These are phyloP conservation scores for Molanna angustata DNA, from an alignment of 2,888 invertebrate genomes.

Conservation along the genomic window DNA sequence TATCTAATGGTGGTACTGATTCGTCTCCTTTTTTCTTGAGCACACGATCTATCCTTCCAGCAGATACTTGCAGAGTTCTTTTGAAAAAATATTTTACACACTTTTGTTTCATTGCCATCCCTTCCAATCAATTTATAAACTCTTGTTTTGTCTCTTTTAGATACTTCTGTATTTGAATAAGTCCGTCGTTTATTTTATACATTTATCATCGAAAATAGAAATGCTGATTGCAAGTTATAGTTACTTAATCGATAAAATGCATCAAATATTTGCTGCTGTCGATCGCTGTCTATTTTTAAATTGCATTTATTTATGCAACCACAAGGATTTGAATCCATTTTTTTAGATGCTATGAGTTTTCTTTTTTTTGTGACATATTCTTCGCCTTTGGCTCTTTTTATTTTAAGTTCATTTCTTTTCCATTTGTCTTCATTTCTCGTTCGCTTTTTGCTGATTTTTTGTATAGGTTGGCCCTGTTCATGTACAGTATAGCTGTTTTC, in stretches of 20 bases:
- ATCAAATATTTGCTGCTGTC: neutral
- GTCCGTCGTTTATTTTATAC: too few relatives aligned
- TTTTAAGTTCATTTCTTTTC: too few relatives aligned
- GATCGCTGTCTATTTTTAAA: neutral
- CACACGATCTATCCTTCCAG: neutral
- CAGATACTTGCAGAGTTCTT: neutral
- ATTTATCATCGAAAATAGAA: too few relatives aligned
- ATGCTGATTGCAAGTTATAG: too few relatives aligned
- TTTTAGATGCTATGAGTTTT: too few relatives aligned
- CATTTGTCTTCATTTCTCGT: too few relatives aligned
- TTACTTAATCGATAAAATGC: neutral
- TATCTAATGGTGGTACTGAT: constrained; percentile 1
- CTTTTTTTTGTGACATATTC: too few relatives aligned
- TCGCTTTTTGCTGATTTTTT: too few relatives aligned
- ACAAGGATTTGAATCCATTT: too few relatives aligned
- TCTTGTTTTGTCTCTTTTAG: neutral
- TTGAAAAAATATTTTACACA: constrained; percentile 4
- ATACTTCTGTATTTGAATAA: neutral
- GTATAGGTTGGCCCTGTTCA: too few relatives aligned
- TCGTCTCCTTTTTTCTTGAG: constrained; percentile 3
- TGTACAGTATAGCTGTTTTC: too few relatives aligned
- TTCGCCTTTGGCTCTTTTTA: too few relatives aligned
- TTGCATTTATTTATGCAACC: neutral
- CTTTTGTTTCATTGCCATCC: neutral
- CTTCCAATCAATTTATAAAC: constrained; percentile 1